Base-by-base conservation (phyloP, 1,140 invertebrate genomes). In the Bombus waltoni region DNA sequence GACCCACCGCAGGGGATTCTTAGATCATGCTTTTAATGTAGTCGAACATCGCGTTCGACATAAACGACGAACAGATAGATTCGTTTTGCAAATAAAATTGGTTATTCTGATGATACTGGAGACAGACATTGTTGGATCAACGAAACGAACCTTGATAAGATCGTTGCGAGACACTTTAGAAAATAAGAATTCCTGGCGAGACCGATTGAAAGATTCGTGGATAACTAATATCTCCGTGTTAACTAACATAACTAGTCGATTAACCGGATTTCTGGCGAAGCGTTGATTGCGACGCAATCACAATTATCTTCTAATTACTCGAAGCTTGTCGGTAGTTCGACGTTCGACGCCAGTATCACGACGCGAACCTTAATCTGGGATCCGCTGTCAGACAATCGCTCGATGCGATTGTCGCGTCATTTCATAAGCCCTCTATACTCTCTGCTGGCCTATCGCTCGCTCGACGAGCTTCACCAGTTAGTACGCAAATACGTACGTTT, bases 261-360 rank as follows among this genome's bases (percentile, higher is more conserved):
- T 68, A 77, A 68, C 74, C 62, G 73, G 73, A 77, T 83, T 68
- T 83, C 81, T 35, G 4, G 2, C 11, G 1, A n/a, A 6, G 35
- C 53, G 65, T 70, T 70, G 68, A 83, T 68, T 70, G 38, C 35
- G 22, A 77, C 57, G 22, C 44, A 35, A 66, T 77, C 81, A 70
- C 44, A 40, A 77, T 77, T 77, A 77, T 70, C 65, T n/a, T 77
- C 35, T 77, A 83, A 83, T 83, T 77, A 57, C 62, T 83, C 65
- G 62, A 76, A 40, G 72, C 32, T 47, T n/a, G 72, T 62, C 70
- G 4, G 11, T 22, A 66, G n/a, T 81, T 73, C 38, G 11, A 81
- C 79, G 47, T 28, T 83, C 65, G 42, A 22, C 53, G n/a, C 25
- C 62, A 2, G 40, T 77, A 57, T 70, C 44, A n/a, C 35, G 35